Percentiles rank a stretch among this genome's conserved stretches.
phyloP scores from a whole-genome alignment of 2,113 vertebrate species.

The Tiliqua scincoides region DNA sequence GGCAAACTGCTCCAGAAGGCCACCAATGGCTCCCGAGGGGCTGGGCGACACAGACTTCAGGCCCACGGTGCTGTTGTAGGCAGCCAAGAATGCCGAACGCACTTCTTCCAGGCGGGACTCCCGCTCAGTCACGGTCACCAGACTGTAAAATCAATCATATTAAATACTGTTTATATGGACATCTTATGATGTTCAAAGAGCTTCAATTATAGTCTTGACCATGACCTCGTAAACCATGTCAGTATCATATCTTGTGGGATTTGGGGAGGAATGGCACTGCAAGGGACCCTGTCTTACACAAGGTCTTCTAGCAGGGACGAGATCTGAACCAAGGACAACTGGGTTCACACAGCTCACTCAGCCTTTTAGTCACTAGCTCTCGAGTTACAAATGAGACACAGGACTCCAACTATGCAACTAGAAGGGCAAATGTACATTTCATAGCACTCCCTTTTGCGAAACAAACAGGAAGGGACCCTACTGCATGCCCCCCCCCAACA shows the following conservation, averaged over 20 bases:
- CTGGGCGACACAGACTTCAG: conserved; percentile 85
- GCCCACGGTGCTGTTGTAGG: conserved; percentile 93
- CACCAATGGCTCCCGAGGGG: conserved; percentile 90
- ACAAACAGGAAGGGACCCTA: background rate
- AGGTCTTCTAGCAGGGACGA: background rate
- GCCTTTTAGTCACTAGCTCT: background rate
- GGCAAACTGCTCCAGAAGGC: conserved; percentile 94
- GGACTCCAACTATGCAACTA: background rate
- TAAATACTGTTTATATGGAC: background rate
- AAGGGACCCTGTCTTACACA: background rate
- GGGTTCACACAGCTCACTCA: background rate
- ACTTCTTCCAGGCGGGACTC: conserved; percentile 91
- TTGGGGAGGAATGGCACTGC: background rate
- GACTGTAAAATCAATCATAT: conserved; percentile 51
- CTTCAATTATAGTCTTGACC: background rate
- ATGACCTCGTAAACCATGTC: background rate
- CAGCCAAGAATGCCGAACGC: conserved; percentile 88
- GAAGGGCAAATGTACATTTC: background rate
- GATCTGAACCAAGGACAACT: background rate
- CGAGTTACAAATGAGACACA: background rate
- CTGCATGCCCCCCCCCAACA: background rate
- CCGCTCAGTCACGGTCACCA: conserved; percentile 79
- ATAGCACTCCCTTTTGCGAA: background rate
- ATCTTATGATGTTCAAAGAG: background rate
- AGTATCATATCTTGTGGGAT: background rate